Evolutionary conservation across 2,113 vertebrate species (phyloP).

Genomic region (Myanophis thanlyinensis): DNA sequence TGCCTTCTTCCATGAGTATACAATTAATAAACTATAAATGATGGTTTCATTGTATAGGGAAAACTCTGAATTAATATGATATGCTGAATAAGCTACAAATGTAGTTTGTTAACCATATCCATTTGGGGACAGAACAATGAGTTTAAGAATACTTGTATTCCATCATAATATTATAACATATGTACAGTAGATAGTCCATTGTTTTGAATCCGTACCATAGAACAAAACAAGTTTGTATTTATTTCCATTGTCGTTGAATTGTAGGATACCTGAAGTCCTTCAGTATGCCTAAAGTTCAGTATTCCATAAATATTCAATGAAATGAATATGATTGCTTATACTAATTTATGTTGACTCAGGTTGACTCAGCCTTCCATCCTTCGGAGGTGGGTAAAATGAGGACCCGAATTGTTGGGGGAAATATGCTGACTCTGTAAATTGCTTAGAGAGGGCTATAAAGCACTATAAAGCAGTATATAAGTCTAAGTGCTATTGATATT

Average conservation of each 20-base stretch:
- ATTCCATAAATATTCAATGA: background rate
- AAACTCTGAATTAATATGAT: background rate
- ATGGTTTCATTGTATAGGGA: background rate
- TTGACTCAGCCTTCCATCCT: too few relatives aligned
- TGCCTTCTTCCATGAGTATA: background rate
- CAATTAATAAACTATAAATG: background rate
- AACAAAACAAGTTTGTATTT: background rate
- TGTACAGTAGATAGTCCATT: background rate
- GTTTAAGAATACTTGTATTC: background rate
- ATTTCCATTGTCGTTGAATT: background rate
- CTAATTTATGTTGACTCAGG: too few relatives aligned
- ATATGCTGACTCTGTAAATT: too few relatives aligned
- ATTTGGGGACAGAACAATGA: background rate
- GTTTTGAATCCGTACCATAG: background rate
- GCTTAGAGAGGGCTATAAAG: too few relatives aligned
- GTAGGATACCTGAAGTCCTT: background rate
- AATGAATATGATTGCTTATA: background rate
- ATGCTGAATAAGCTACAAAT: background rate
- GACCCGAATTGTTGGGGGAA: too few relatives aligned
- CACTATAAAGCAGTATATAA: too few relatives aligned
- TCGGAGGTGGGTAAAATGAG: too few relatives aligned
- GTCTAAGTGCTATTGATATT: too few relatives aligned
- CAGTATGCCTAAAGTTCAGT: background rate
- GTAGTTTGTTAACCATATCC: background rate
- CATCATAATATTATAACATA: background rate